Base-by-base conservation (phyloP, 1,140 invertebrate genomes). In the Magallana ariakensis region DNA sequence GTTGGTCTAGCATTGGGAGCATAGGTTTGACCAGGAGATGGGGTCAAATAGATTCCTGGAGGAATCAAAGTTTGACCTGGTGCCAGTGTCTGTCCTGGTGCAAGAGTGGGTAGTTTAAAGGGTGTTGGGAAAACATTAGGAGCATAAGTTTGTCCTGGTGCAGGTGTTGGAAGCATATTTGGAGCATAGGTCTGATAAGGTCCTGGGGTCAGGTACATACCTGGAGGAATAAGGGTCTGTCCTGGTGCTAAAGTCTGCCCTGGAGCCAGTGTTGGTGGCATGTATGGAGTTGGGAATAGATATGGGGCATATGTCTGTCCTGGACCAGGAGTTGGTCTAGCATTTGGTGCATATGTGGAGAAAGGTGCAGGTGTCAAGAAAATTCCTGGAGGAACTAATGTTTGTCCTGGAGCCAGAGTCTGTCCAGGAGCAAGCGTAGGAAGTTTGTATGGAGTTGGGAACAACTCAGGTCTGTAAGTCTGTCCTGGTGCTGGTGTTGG, bases 241-340 rank as follows among this genome's bases (percentile, higher is more conserved):
- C 81, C 57, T 82, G 85, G 85, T 75, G n/a, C 46, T 22, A 84
- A 46, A 33, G 87, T 87, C 22, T 82, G 33, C 8, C 83, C 75
- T 15, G 87, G 87, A n/a, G 75, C 75, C 56, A 85, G 53, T 22
- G 87, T 89, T 16, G 85, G 85, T 5, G 75, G 57, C 57, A 88
- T 58, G 80, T 81, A 55, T 58, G 85, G 89, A 54, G 85, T 89
- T 56, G 85, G 89, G n/a, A 80, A 83, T 19, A 85, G 53, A 56
- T 84, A 60, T 84, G 91, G 90, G 13, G 89, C 90, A 85, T 90
- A 91, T 56, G 90, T 92, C 75, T 87, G 66, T 54, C 90, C 90
- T 81, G 91, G 90, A 3, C 54, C 57, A 10, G 86, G 88, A 19
- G 90, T 91, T 53, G 56, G 84, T 58, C n/a, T 62, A 22, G 81